Evolutionary conservation across 2,888 invertebrate species (phyloP).

Genomic region (Zootermopsis nevadensis): DNA sequence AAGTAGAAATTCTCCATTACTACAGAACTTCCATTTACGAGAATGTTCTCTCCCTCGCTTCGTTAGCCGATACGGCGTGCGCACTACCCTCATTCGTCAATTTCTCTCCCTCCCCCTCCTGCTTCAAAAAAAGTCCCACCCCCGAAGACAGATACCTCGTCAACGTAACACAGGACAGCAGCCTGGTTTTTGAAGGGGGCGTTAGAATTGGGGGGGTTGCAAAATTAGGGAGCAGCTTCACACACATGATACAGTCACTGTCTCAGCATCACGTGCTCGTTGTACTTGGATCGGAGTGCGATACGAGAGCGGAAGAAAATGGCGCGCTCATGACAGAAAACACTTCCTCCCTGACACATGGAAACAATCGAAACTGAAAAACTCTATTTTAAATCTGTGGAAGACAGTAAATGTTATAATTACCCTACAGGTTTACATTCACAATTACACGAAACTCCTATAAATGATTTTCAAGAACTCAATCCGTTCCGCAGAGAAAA

Average conservation of each 20-base stretch:
- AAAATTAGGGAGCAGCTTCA: conserved; percentile 28
- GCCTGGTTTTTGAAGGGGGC: not conserved
- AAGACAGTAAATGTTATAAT: too few species aligned
- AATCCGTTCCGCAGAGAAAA: too few species aligned
- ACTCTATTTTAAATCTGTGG: too few species aligned
- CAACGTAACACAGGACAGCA: not conserved
- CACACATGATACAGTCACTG: not conserved
- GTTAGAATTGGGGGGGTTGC: not conserved
- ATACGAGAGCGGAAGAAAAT: conserved; percentile 2
- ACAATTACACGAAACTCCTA: too few species aligned
- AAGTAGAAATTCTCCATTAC: conserved; percentile 2
- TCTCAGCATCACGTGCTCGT: not conserved
- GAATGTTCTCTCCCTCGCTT: conserved; percentile 9
- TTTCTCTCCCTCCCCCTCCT: conserved; percentile 40
- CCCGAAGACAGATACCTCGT: conserved; percentile 4
- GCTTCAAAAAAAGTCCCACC: conserved; percentile 24
- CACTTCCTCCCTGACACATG: not conserved
- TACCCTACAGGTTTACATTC: too few species aligned
- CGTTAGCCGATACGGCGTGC: conserved; percentile 9
- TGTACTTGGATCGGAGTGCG: not conserved
- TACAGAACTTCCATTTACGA: not conserved
- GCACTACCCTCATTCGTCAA: conserved; percentile 46
- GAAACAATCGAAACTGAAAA: not conserved
- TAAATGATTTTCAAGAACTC: too few species aligned
- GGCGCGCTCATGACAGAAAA: not conserved